A percentile compares a stretch with the other conserved stretches of the same genome.
Conservation (phyloP, 1,140 invertebrate genomes). For the Drosophila insularis region DNA sequence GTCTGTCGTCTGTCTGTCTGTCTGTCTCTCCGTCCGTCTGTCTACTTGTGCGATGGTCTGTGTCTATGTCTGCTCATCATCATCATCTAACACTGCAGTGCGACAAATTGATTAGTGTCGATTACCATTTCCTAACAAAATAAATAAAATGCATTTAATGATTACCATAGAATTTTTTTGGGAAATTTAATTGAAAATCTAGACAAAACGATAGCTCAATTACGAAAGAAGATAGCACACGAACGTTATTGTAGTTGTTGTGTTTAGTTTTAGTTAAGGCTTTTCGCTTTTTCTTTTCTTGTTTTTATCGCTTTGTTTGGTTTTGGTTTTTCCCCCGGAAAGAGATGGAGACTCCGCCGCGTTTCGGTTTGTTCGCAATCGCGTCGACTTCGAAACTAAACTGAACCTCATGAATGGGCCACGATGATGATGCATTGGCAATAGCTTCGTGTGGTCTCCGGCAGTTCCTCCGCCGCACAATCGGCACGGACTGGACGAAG, state of each 20-base stretch:
- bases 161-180: constrained; percentile 23
- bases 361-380: constrained; percentile 53
- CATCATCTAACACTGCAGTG: not conserved
- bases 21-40: not conserved
- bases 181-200: constrained; percentile 4
- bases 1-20: not conserved
- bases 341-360: constrained; percentile 35
- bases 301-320: not conserved
- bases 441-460: constrained; percentile 47
- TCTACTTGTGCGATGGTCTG: not conserved
- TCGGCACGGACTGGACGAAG: constrained; percentile 12
- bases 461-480: not conserved
- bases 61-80: not conserved
- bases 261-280: constrained; percentile 21
- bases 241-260: not conserved
- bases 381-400: constrained; percentile 68
- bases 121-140: not conserved
- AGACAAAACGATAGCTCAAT: not conserved
- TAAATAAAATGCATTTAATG: constrained; percentile 5
- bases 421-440: constrained; percentile 46
- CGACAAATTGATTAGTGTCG: constrained; percentile 36
- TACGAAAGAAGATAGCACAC: constrained; percentile 42
- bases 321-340: constrained; percentile 37
- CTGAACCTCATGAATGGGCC: constrained; percentile 48
- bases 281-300: too few relatives aligned